phyloP scores from a whole-genome alignment of 2,888 invertebrate species.

The Mesochorus sp. region DNA sequence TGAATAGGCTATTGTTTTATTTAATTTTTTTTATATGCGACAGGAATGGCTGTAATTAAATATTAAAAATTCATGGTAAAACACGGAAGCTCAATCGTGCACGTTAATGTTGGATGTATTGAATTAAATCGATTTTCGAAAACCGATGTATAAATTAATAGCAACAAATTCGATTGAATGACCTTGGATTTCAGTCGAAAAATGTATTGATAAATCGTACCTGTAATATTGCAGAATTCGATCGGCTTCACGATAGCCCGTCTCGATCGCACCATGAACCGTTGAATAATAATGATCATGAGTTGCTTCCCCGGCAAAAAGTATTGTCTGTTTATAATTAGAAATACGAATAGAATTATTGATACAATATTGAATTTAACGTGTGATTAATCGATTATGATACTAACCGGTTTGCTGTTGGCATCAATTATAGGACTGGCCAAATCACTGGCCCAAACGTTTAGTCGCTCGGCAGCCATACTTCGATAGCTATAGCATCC shows the following conservation, averaged over 20 bases:
- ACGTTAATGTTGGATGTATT: background rate
- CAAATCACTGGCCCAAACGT: conserved; percentile 83
- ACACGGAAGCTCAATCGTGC: conserved; percentile 27
- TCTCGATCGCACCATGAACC: conserved; percentile 89
- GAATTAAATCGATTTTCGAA: background rate
- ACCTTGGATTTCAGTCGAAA: background rate
- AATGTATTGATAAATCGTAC: conserved; percentile 63
- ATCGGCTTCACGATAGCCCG: conserved; percentile 89
- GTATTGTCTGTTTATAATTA: conserved; percentile 82
- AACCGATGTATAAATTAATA: background rate
- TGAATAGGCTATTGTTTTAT: conserved; percentile 1
- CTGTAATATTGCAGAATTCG: conserved; percentile 81
- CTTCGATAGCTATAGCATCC: conserved; percentile 89
- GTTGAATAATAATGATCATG: conserved; percentile 86
- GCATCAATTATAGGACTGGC: conserved; percentile 83
- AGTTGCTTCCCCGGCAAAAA: conserved; percentile 88
- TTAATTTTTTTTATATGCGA: conserved; percentile 17
- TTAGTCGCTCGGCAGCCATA: conserved; percentile 82
- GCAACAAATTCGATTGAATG: background rate
- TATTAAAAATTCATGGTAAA: background rate
- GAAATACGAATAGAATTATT: conserved; percentile 10
- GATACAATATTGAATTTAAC: background rate
- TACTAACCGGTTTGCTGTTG: conserved; percentile 80
- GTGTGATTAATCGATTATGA: background rate
- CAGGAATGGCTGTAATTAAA: background rate